phyloP scores from a whole-genome alignment of 2,797 vertebrate species.

The Muraenolepis orangiensis region DNA sequence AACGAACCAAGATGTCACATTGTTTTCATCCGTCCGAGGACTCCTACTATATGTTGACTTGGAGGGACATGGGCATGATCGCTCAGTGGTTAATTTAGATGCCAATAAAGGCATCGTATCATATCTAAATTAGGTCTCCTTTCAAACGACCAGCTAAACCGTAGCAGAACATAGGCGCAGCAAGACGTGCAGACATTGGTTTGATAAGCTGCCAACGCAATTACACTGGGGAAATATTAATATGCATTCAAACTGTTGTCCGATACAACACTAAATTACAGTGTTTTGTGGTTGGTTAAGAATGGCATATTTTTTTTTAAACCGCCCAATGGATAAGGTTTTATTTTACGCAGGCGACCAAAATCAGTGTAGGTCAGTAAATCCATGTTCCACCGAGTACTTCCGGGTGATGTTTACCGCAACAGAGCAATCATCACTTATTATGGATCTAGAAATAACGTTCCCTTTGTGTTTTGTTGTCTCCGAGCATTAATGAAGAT shows the following conservation, averaged over 20 bases:
- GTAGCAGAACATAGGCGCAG: no score
- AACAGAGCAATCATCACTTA: slow-evolving; percentile 28
- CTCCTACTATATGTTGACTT: not conserved
- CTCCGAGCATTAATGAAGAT: slow-evolving; percentile 2
- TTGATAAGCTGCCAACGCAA: not conserved
- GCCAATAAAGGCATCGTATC: no score
- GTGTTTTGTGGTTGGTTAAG: not conserved
- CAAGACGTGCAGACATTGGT: no score
- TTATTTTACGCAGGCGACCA: slow-evolving; percentile 6
- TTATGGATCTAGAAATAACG: slow-evolving; percentile 11
- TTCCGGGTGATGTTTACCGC: slow-evolving; percentile 64
- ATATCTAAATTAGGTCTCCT: not conserved
- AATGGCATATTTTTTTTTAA: not conserved
- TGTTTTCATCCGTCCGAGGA: slow-evolving; percentile 21
- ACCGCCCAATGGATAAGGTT: not conserved
- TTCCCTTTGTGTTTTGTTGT: slow-evolving; percentile 28
- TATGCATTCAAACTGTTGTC: not conserved
- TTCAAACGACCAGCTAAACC: not conserved
- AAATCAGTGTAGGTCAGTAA: slow-evolving; percentile 7
- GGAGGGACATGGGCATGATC: not conserved
- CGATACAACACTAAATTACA: not conserved
- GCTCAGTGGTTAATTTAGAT: not conserved
- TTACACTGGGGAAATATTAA: not conserved
- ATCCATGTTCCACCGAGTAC: slow-evolving; percentile 21
- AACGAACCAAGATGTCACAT: slow-evolving; percentile 26